Conservation (phyloP, 2,888 invertebrate species). For the Antitype chi region DNA sequence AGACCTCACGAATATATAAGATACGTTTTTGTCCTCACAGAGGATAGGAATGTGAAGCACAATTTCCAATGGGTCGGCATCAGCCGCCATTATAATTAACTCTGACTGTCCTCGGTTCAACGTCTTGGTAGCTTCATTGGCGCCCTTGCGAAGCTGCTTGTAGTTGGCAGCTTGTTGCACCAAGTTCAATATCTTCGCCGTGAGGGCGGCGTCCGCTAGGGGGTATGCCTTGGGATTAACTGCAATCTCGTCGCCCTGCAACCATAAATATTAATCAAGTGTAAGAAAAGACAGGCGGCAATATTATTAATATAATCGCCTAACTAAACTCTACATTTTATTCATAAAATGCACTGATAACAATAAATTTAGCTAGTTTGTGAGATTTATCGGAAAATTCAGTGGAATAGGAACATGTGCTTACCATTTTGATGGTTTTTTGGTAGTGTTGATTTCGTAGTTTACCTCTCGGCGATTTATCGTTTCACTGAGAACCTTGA, state of each 20-base stretch:
- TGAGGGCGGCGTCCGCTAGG: constrained; percentile 97
- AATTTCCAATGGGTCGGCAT: constrained; percentile 99
- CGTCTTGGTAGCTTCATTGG: constrained; percentile 99
- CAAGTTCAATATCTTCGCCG: constrained; percentile 98
- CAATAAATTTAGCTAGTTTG: neutral
- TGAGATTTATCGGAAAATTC: no score
- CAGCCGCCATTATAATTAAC: constrained; percentile 99
- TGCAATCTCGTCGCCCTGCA: constrained; percentile 93
- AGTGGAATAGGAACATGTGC: constrained; percentile 65
- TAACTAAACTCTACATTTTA: neutral
- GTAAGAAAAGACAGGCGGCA: neutral
- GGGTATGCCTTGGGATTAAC: constrained; percentile 99
- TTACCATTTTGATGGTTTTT: constrained; percentile 80
- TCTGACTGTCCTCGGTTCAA: constrained; percentile 98
- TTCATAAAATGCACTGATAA: neutral
- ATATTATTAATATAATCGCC: constrained; percentile 46
- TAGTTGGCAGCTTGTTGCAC: constrained; percentile 99
- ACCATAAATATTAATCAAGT: constrained; percentile 48
- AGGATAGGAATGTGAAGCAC: constrained; percentile 98
- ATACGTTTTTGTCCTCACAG: constrained; percentile 99
- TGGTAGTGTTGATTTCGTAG: constrained; percentile 58
- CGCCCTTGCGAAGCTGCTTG: constrained; percentile 99
- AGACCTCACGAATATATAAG: constrained; percentile 98
- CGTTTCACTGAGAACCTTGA: constrained; percentile 88
- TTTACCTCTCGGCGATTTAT: constrained; percentile 89